These are phyloP conservation scores for Pangasius larnaudii DNA, from an alignment of 2,797 vertebrate species.

Conservation along the genomic window DNA sequence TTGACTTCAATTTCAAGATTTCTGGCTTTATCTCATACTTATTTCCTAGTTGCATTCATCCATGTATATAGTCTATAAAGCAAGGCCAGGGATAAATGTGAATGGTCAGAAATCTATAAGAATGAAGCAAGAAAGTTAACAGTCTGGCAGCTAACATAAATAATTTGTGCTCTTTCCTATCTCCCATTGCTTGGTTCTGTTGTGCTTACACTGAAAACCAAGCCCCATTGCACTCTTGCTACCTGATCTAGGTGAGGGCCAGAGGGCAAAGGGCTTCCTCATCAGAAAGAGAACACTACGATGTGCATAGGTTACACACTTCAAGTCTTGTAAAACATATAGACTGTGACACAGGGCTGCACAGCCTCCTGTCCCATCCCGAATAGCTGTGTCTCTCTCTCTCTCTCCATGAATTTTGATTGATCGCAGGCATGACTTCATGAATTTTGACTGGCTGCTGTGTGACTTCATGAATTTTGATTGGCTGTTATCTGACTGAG, in stretches of 20 bases:
- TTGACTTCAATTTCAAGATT: not conserved
- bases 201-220: not conserved
- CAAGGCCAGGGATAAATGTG: not conserved
- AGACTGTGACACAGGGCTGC: not conserved
- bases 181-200: not conserved
- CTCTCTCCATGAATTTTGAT: constrained; percentile 46
- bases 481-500: constrained; percentile 34
- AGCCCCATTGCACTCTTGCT: not conserved
- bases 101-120: not conserved
- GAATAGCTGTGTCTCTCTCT: not conserved
- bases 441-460: constrained; percentile 40
- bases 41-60: not conserved
- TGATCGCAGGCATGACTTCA: constrained; percentile 14
- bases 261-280: constrained; percentile 4
- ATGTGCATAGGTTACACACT: not conserved
- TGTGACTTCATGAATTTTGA: constrained; percentile 38
- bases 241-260: not conserved
- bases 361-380: not conserved
- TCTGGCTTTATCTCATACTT: not conserved
- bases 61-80: not conserved
- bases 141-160: not conserved
- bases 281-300: not conserved
- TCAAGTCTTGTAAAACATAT: constrained; percentile 1
- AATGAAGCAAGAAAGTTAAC: not conserved
- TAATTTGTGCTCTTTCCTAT: not conserved